These are phyloP conservation scores for Leucoptera coffeella DNA, from an alignment of 2,888 invertebrate species.

Conservation along the genomic window DNA sequence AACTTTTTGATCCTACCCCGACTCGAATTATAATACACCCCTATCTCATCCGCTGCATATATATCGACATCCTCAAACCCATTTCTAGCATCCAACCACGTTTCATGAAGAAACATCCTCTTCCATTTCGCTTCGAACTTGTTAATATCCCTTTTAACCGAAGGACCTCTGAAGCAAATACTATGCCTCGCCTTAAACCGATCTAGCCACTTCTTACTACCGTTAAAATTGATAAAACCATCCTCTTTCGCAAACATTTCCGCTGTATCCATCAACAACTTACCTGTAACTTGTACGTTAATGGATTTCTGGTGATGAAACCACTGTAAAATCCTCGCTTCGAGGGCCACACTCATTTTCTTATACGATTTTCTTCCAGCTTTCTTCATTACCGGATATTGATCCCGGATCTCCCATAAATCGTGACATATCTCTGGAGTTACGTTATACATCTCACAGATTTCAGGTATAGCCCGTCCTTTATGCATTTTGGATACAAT, in stretches of 20 bases:
- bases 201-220: constrained; percentile 20
- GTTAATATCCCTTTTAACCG: constrained; percentile 10
- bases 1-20: constrained; percentile 17
- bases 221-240: constrained; percentile 17
- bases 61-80: constrained; percentile 16
- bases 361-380: constrained; percentile 9
- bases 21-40: constrained; percentile 17
- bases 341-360: constrained; percentile 14
- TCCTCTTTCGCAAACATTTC: constrained; percentile 16
- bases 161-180: constrained; percentile 11
- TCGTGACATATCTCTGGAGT: constrained; percentile 15
- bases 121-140: constrained; percentile 17
- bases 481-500: constrained; percentile 20
- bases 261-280: constrained; percentile 16
- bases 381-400: constrained; percentile 12
- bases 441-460: constrained; percentile 14
- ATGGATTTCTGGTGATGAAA: constrained; percentile 11
- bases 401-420: constrained; percentile 18
- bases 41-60: constrained; percentile 18
- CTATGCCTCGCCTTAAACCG: constrained; percentile 17
- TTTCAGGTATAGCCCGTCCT: constrained; percentile 14
- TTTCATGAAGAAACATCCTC: constrained; percentile 17
- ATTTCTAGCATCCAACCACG: constrained; percentile 15
- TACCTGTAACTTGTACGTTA: constrained; percentile 13
- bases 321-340: constrained; percentile 14